Conservation (phyloP, 2,113 vertebrate species). For the Chroicocephalus ridibundus region DNA sequence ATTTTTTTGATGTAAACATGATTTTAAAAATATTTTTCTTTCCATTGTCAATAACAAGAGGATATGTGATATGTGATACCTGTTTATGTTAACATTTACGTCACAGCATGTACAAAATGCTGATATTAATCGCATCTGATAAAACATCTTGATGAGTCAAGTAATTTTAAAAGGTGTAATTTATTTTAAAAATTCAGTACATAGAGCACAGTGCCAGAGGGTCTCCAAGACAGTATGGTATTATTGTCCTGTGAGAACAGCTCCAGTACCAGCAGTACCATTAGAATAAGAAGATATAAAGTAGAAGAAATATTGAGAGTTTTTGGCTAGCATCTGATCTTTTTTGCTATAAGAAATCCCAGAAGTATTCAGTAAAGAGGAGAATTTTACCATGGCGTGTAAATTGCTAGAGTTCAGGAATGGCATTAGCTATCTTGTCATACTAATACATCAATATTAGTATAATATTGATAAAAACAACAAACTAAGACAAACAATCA, state of each 20-base stretch:
- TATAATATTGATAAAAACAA: too few species aligned
- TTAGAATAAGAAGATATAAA: not conserved
- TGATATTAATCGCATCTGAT: not conserved
- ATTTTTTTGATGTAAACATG: not conserved
- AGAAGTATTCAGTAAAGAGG: not conserved
- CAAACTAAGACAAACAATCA: not conserved
- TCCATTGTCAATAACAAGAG: not conserved
- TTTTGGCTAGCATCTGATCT: not conserved
- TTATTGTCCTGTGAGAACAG: not conserved
- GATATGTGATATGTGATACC: not conserved
- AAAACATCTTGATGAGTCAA: not conserved
- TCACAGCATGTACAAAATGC: not conserved
- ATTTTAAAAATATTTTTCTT: not conserved
- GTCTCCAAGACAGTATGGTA: not conserved
- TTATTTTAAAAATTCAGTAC: conserved; percentile 8
- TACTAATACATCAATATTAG: not conserved
- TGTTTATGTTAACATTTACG: not conserved
- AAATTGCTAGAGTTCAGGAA: not conserved
- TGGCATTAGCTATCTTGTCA: not conserved
- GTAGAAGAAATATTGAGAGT: not conserved
- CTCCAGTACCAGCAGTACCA: not conserved
- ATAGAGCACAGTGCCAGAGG: not conserved
- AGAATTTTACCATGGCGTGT: not conserved
- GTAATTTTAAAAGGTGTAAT: not conserved
- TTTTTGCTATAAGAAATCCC: not conserved